Conservation (phyloP, 2,888 invertebrate genomes). For the Drosophila quasianomalipes region DNA sequence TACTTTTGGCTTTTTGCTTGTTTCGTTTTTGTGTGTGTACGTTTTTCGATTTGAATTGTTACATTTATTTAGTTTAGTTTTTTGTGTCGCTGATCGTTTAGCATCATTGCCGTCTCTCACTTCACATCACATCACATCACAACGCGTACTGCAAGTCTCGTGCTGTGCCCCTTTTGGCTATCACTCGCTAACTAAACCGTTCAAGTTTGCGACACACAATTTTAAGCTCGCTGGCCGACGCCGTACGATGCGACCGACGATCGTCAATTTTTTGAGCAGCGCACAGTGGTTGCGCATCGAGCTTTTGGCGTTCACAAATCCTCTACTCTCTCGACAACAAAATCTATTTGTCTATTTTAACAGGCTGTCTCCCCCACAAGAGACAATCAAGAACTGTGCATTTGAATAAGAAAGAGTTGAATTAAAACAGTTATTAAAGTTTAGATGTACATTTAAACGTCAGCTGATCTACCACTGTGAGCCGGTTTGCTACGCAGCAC, state of each 20-base stretch:
- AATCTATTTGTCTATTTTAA: not conserved
- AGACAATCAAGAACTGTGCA: not conserved
- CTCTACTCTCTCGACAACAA: not conserved
- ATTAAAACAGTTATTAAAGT: not conserved
- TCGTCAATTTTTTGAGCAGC: conserved; percentile 41
- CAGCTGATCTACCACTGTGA: conserved; percentile 50
- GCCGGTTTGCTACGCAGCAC: conserved; percentile 40
- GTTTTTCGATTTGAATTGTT: conserved; percentile 31
- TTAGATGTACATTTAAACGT: not conserved
- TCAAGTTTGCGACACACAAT: conserved; percentile 57
- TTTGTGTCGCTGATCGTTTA: conserved; percentile 23
- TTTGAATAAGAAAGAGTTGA: not conserved
- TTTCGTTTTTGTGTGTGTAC: conserved; percentile 1
- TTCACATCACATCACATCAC: conserved; percentile 44
- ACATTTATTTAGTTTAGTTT: conserved; percentile 42
- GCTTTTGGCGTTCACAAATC: conserved; percentile 3
- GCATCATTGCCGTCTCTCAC: conserved; percentile 38
- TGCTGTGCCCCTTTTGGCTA: conserved; percentile 66
- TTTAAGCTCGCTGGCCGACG: conserved; percentile 54
- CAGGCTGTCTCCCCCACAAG: not conserved
- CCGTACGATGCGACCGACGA: conserved; percentile 33
- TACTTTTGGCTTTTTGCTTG: conserved; percentile 15
- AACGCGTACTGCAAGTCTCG: conserved; percentile 35
- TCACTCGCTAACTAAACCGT: conserved; percentile 61
- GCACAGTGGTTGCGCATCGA: conserved; percentile 46